phyloP scores from a whole-genome alignment of 2,113 vertebrate genomes.

The Mungos mungo region DNA sequence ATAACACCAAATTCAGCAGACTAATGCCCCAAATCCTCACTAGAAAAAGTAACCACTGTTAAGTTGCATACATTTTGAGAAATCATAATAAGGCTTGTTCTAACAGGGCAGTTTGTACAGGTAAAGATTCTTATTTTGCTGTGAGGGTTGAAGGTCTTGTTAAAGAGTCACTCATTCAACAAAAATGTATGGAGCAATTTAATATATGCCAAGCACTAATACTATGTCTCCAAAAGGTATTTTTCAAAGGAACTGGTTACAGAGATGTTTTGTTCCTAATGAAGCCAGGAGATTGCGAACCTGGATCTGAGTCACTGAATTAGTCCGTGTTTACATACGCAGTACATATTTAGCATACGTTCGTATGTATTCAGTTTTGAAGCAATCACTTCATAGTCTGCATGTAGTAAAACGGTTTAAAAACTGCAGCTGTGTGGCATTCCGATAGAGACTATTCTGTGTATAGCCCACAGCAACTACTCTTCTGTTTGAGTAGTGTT shows the following conservation, averaged over 20 bases:
- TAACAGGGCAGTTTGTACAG: not conserved
- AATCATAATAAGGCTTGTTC: not conserved
- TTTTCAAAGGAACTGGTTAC: not conserved
- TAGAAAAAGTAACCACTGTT: not conserved
- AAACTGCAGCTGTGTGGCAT: not conserved
- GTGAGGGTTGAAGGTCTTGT: not conserved
- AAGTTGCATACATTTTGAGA: not conserved
- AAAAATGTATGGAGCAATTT: slow-evolving; percentile 23
- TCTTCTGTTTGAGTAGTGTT: not conserved
- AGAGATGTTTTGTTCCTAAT: not conserved
- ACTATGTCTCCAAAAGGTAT: not conserved
- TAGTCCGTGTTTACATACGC: not conserved
- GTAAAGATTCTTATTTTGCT: not conserved
- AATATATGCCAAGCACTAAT: not conserved
- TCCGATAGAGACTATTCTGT: not conserved
- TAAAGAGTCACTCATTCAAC: slow-evolving; percentile 12
- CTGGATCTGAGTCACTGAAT: not conserved
- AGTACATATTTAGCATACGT: not conserved
- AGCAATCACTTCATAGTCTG: not conserved
- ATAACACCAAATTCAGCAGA: not conserved
- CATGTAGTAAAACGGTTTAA: not conserved
- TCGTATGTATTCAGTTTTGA: not conserved
- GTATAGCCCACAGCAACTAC: not conserved
- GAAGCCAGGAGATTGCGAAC: not conserved
- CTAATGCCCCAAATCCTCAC: not conserved